Evolutionary conservation across 2,888 invertebrate genomes (phyloP).

Genomic region (Pogonocherus hispidulus): DNA sequence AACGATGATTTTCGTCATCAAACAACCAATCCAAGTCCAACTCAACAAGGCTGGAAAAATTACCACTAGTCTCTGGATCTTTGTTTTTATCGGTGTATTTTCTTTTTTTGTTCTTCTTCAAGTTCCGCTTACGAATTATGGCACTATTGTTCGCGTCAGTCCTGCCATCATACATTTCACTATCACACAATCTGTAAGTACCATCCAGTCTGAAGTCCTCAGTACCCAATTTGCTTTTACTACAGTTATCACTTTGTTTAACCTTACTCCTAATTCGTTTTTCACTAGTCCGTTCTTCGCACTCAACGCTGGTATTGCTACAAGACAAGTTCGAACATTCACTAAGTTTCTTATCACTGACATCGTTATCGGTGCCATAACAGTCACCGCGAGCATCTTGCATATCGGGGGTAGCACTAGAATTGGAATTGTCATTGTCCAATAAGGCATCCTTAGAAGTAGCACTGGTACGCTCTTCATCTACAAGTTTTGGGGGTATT

Average conservation of each 20-base stretch:
- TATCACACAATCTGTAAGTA: slow-evolving; percentile 60
- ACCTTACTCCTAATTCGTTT: slow-evolving; percentile 17
- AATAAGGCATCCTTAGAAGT: slow-evolving; percentile 80
- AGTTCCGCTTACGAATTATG: slow-evolving; percentile 56
- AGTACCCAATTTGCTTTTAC: slow-evolving; percentile 28
- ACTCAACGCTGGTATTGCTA: slow-evolving; percentile 64
- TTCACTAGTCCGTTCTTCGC: slow-evolving; percentile 54
- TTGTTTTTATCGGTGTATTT: slow-evolving; percentile 53
- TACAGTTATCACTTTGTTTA: slow-evolving; percentile 32
- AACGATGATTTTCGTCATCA: slow-evolving; percentile 65
- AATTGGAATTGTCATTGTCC: slow-evolving; percentile 73
- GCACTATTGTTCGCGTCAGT: slow-evolving; percentile 26
- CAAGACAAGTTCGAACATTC: slow-evolving; percentile 64
- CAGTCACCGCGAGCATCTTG: slow-evolving; percentile 67
- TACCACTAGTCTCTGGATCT: slow-evolving; percentile 53
- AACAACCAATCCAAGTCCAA: slow-evolving; percentile 78
- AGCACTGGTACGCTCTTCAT: slow-evolving; percentile 77
- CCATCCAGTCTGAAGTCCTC: slow-evolving; percentile 36
- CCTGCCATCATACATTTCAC: slow-evolving; percentile 66
- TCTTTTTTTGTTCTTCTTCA: slow-evolving; percentile 57
- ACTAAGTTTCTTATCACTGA: slow-evolving; percentile 64
- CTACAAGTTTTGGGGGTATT: slow-evolving; percentile 71
- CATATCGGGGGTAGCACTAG: slow-evolving; percentile 67
- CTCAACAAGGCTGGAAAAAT: slow-evolving; percentile 69
- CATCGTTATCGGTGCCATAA: slow-evolving; percentile 64